Conservation (phyloP, 1,140 invertebrate species). For the Megalonaias nervosa region DNA sequence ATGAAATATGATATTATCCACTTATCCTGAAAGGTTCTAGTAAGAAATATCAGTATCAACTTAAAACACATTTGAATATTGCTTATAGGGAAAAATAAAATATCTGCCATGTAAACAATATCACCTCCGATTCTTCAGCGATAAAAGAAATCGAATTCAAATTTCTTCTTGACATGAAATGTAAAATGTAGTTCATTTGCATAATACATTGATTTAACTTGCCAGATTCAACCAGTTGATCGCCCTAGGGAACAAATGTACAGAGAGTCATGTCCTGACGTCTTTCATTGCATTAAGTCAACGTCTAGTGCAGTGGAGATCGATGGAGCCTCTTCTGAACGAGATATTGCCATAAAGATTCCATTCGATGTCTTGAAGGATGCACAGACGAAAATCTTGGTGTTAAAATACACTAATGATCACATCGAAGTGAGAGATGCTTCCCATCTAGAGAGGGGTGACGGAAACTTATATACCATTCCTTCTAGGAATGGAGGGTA, state of each 20-base stretch:
- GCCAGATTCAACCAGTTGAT: conserved; percentile 23
- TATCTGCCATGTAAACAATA: too few relatives aligned
- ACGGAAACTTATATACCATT: conserved; percentile 15
- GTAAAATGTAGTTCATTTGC: too few relatives aligned
- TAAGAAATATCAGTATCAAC: too few relatives aligned
- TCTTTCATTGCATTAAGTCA: conserved; percentile 23
- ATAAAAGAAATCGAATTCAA: too few relatives aligned
- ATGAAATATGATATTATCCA: too few relatives aligned
- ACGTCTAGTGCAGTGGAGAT: conserved; percentile 33
- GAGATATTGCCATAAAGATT: conserved; percentile 27
- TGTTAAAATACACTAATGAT: conserved; percentile 29
- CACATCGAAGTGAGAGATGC: conserved; percentile 25
- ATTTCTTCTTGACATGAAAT: too few relatives aligned
- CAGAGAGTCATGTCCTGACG: conserved; percentile 24
- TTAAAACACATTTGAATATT: too few relatives aligned
- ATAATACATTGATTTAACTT: too few relatives aligned
- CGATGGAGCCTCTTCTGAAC: conserved; percentile 10
- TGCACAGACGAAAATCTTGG: conserved; percentile 29
- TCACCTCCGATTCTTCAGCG: too few relatives aligned
- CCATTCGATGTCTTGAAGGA: conserved; percentile 24
- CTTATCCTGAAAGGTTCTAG: too few relatives aligned
- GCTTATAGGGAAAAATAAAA: too few relatives aligned
- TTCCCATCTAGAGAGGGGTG: conserved; percentile 6
- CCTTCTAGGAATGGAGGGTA: conserved; percentile 24
- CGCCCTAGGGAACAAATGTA: conserved; percentile 18